phyloP scores from a whole-genome alignment of 1,140 invertebrate species.

The Bombus ignitus region DNA sequence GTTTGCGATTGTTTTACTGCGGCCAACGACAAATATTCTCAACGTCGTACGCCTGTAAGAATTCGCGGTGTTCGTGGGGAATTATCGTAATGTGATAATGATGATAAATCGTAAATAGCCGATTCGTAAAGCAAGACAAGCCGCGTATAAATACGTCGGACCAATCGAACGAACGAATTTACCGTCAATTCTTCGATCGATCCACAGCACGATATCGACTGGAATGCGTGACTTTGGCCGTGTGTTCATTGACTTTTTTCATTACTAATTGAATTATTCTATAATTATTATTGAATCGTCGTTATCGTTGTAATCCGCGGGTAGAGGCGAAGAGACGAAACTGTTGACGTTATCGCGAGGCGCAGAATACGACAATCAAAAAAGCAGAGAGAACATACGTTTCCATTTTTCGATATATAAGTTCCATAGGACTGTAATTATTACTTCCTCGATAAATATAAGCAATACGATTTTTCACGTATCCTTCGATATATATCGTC shows the following conservation, averaged over 20 bases:
- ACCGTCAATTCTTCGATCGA: slow-evolving; percentile 42
- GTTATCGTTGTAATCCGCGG: slow-evolving; percentile 6
- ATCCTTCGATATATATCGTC: background rate
- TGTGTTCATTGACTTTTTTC: slow-evolving; percentile 77
- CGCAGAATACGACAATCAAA: slow-evolving; percentile 49
- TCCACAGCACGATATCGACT: slow-evolving; percentile 62
- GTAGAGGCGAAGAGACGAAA: slow-evolving; percentile 31
- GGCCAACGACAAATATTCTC: slow-evolving; percentile 1
- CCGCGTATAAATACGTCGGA: slow-evolving; percentile 40
- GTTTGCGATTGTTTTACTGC: slow-evolving; percentile 21
- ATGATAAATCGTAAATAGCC: slow-evolving; percentile 3
- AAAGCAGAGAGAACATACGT: slow-evolving; percentile 7
- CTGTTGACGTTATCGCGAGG: background rate
- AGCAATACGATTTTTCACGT: background rate
- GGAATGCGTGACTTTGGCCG: slow-evolving; percentile 75
- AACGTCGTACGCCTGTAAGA: background rate
- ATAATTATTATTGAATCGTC: background rate
- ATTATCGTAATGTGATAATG: background rate
- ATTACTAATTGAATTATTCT: slow-evolving; percentile 32
- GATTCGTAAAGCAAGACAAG: slow-evolving; percentile 16
- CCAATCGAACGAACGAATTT: slow-evolving; percentile 55
- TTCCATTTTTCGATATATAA: slow-evolving; percentile 5
- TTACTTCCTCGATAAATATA: slow-evolving; percentile 18
- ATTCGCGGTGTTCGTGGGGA: slow-evolving; percentile 7
- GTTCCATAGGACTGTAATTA: background rate